phyloP scores from a whole-genome alignment of 2,113 vertebrate genomes.

The Aphyosemion australe region DNA sequence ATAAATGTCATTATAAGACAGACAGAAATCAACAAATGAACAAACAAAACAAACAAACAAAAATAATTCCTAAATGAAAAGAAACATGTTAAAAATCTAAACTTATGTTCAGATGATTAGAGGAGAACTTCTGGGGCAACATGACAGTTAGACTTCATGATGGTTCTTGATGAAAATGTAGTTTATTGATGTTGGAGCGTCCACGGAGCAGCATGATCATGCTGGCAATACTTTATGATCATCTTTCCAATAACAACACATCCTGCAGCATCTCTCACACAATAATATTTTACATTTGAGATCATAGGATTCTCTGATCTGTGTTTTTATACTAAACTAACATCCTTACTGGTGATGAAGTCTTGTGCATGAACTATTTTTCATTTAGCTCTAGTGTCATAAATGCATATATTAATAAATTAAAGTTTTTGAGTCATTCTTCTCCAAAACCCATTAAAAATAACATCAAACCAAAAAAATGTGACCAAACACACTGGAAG shows the following conservation, averaged over 20 bases:
- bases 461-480: not conserved
- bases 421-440: constrained; percentile 9
- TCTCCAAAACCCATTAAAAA: constrained; percentile 18
- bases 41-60: no score
- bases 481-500: not conserved
- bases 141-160: not conserved
- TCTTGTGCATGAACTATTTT: no score
- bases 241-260: not conserved
- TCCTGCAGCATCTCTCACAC: not conserved
- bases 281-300: not conserved
- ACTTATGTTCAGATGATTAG: not conserved
- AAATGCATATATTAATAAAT: no score
- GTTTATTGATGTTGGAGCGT: not conserved
- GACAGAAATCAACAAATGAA: no score
- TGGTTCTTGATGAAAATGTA: not conserved
- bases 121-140: no score
- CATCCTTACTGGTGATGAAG: not conserved
- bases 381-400: constrained; percentile 3
- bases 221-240: not conserved
- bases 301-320: not conserved
- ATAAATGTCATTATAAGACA: no score
- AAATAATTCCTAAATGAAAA: no score
- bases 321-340: not conserved
- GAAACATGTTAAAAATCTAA: not conserved
- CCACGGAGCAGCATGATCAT: not conserved